A percentile compares a stretch with the other conserved stretches of the same genome.
phyloP scores from a whole-genome alignment of 2,113 vertebrate genomes.

The Poeciliopsis retropinna region DNA sequence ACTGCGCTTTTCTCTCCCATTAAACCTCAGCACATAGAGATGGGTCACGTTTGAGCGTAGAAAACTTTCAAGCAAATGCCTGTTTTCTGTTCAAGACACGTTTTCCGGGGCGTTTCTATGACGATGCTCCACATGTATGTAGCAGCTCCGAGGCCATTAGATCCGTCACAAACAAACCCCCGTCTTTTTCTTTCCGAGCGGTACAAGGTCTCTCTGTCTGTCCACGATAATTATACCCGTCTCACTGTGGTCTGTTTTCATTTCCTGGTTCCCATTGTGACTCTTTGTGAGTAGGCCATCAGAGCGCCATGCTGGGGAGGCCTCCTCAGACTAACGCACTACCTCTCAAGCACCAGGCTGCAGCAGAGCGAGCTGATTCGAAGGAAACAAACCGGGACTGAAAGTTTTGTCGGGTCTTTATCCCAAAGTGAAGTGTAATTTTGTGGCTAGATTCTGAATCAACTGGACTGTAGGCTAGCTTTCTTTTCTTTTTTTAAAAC shows the following conservation, averaged over 20 bases:
- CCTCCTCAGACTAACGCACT: conserved; percentile 72
- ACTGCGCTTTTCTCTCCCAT: conserved; percentile 6
- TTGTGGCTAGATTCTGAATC: conserved; percentile 14
- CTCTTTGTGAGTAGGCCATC: conserved; percentile 74
- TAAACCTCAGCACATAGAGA: conserved; percentile 47
- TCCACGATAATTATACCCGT: conserved; percentile 56
- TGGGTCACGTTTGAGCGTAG: conserved; percentile 31
- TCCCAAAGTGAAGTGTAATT: conserved; percentile 15
- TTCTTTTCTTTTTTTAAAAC: conserved; percentile 11
- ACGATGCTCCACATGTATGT: conserved; percentile 70
- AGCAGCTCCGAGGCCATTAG: conserved; percentile 57
- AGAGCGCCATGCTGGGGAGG: conserved; percentile 72
- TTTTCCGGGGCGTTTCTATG: conserved; percentile 24
- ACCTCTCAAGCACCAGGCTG: conserved; percentile 52
- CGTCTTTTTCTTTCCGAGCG: conserved; percentile 5
- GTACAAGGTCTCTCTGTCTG: conserved; percentile 43
- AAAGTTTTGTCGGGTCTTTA: conserved; percentile 16
- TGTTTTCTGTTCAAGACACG: conserved; percentile 33
- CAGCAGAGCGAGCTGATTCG: conserved; percentile 30
- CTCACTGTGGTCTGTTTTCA: conserved; percentile 59
- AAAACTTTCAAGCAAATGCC: conserved; percentile 33
- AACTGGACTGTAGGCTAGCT: neutral
- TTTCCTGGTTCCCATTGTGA: conserved; percentile 65
- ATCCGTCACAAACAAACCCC: conserved; percentile 33
- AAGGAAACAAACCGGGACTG: conserved; percentile 7